Base-by-base conservation (phyloP, 2,113 vertebrate species). In the Hiodon alosoides region DNA sequence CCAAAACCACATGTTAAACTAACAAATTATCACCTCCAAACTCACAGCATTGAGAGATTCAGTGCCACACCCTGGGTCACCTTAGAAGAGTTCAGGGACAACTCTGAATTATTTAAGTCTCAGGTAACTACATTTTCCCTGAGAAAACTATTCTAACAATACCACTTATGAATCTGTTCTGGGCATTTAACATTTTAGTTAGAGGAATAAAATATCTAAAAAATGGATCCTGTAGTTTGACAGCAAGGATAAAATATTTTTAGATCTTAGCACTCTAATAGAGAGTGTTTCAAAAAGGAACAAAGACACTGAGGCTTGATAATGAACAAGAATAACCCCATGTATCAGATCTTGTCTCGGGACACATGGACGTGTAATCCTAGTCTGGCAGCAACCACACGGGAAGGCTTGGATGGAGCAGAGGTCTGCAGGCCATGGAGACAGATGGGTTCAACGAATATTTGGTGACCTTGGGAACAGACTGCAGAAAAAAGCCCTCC, bases 321-420 rank as follows among this genome's bases (percentile, higher is more conserved):
- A 31, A 31, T 31, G 31, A 31, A 31, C 31, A 31, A 31, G 31
- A 31, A 31, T 31, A 31, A 31, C 31, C 31, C 31, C 31, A 31
- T 31, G 31, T 68, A 53, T n/a, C 14, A 2, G 3, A 8, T 78
- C 78, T 80, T 83, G 78, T 84, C 82, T 75, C 78, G 84, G 82
- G 84, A 87, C 89, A 86, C 87, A 88, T 87, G 88, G 86, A 77
- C 82, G 77, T 84, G 87, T 89, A 91, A 90, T 73, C 82, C 86
- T 87, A 89, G 82, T 89, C 82, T 75, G 76, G 67, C 67, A 81
- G 72, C 85, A 88, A 86, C 83, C 88, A 86, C 86, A 89, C 85
- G 86, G 81, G 79, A 82, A 81, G 68, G 76, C 75, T 83, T 86
- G 81, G 82, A 78, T 68, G 52, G 69, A 76, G 77, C 71, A 83